Conservation (phyloP, 2,797 vertebrate genomes). For the Propithecus perrieri region DNA sequence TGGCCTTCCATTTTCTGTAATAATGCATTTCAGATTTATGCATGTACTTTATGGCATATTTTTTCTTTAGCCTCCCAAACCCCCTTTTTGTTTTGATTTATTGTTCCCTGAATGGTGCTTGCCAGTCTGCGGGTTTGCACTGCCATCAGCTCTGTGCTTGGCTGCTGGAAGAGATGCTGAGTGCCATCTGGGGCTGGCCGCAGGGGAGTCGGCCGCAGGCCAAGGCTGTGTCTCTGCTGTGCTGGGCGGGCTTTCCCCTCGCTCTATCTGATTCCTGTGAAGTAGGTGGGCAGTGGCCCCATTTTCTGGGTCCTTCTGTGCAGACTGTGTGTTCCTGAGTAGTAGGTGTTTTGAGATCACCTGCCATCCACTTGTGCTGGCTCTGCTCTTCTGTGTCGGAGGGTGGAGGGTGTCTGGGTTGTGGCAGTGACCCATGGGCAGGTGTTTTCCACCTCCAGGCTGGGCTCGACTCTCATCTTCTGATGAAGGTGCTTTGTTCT, state of each 20-base stretch:
- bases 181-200: too few species aligned
- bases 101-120: background rate
- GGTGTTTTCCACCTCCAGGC: background rate
- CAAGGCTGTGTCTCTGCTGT: background rate
- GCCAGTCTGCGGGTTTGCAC: background rate
- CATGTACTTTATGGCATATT: background rate
- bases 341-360: background rate
- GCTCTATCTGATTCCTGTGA: background rate
- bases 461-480: background rate
- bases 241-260: background rate
- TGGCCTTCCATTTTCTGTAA: background rate
- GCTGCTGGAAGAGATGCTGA: background rate
- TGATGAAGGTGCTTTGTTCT: background rate
- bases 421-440: background rate
- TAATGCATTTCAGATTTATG: conserved; percentile 12
- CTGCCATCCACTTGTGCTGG: background rate
- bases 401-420: background rate
- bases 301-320: background rate
- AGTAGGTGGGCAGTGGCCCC: background rate
- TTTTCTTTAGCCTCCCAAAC: background rate
- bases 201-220: too few species aligned
- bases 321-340: background rate
- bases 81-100: background rate
- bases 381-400: background rate
- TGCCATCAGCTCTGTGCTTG: background rate